phyloP scores from a whole-genome alignment of 2,797 vertebrate species.

The Podarcis lilfordi region DNA sequence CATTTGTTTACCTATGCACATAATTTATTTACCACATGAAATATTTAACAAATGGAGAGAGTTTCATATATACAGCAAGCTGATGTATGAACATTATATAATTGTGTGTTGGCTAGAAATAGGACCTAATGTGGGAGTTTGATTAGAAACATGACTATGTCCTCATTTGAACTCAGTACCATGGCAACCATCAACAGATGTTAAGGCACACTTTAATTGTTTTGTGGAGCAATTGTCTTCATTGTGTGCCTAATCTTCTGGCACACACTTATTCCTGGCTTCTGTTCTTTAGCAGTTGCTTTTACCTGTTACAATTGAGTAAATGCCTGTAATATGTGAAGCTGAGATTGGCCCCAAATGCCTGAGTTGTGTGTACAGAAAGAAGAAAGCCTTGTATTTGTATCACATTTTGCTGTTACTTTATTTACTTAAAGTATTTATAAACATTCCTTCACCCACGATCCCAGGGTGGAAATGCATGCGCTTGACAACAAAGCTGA shows the following conservation, averaged over 20 bases:
- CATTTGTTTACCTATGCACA: not conserved
- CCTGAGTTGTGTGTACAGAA: not conserved
- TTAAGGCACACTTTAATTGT: conserved; percentile 9
- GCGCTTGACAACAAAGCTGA: too few relatives aligned
- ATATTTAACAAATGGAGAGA: not conserved
- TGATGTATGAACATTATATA: not conserved
- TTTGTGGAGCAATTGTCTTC: not conserved
- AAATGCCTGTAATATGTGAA: not conserved
- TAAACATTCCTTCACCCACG: too few relatives aligned
- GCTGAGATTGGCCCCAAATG: not conserved
- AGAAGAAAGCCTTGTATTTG: not conserved
- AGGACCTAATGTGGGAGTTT: conserved; percentile 5
- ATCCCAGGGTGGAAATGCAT: too few relatives aligned
- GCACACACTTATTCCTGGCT: not conserved
- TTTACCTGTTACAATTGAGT: not conserved
- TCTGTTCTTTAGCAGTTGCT: not conserved
- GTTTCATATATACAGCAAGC: not conserved
- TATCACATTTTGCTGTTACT: not conserved
- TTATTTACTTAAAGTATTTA: not conserved
- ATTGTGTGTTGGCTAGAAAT: conserved; percentile 11
- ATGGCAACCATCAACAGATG: not conserved
- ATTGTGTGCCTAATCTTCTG: not conserved
- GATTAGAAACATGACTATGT: conserved; percentile 1
- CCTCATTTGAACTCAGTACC: conserved; percentile 15
- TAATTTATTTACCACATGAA: not conserved